Base-by-base conservation (phyloP, 1,140 invertebrate genomes). In the Eupristina koningsbergeri region DNA sequence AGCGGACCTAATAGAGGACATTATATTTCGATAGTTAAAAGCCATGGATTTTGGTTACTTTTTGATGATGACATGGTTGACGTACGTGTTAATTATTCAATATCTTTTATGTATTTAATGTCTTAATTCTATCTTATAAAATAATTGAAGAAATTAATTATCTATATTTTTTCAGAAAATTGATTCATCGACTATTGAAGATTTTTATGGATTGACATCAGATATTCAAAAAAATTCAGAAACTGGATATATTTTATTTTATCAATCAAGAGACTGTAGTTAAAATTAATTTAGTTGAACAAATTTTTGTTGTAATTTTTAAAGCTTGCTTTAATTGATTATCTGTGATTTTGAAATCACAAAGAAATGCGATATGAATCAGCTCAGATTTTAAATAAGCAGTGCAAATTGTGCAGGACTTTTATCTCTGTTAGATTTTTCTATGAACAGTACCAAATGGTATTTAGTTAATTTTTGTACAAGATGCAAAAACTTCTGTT, bases 61-160 rank as follows among this genome's bases (percentile, higher is more conserved):
- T 99, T 99, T 94, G 99, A 99, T 93, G 99, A 99, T 93, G 99
- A 99, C 92, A 98, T 99, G 95, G 99, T 99, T 83, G 98, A 99
- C 94, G 98, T 99, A 94, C 96, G 96, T 95, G 86, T 29, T 84
- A 19, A 63, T 58, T 31, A 31, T 69, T 34, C 47, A 71, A 17
- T 11, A 47, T 83, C 36, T 50, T 7, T 9, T 2, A 45, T 45
- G 11, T 45, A 7, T 45, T 45, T 5, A 45, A 45, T n/a, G n/a
- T n/a, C n/a, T 45, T 45, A 76, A 76, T 76, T 31, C 74, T 80
- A 29, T 3, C 9, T 0, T 36, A 45, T 64, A 61, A 29, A 31
- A n/a, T 7, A 6, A 13, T 31, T 3, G 31, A 64, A 31, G 31
- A 64, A 64, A 64, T 84, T 74, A 84, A 63, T 47, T 29, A 36